Percentiles rank a stretch among this genome's conserved stretches.
Evolutionary conservation across 1,140 invertebrate genomes (phyloP).

Genomic region (Limonius californicus): DNA sequence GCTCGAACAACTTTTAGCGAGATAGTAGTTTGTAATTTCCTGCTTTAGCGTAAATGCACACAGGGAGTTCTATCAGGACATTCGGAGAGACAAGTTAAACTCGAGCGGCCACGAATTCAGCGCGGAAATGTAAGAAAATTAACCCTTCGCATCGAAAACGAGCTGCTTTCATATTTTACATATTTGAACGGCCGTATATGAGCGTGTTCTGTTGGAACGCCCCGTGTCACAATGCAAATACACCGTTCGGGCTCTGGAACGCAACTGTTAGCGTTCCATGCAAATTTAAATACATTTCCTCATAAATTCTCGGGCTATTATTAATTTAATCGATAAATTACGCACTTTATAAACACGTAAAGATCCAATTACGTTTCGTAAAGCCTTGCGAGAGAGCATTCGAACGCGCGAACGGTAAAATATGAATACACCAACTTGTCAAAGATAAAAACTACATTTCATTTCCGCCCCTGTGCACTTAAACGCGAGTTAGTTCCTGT

Average conservation of each 20-base stretch:
- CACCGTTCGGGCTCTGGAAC: not conserved
- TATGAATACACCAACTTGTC: slow-evolving; percentile 8
- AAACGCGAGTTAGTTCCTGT: not conserved
- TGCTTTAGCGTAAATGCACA: not conserved
- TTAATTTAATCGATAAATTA: slow-evolving; percentile 6
- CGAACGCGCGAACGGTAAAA: not conserved
- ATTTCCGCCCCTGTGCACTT: not conserved
- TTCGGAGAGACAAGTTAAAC: not conserved
- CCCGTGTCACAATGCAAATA: not conserved
- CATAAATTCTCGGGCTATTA: slow-evolving; percentile 1
- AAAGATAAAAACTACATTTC: slow-evolving; percentile 7
- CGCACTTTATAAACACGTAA: slow-evolving; percentile 5
- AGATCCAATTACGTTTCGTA: not conserved
- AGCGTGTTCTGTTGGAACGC: not conserved
- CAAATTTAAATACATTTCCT: slow-evolving; percentile 11
- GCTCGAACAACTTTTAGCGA: not conserved
- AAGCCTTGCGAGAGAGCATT: not conserved
- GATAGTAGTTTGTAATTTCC: not conserved
- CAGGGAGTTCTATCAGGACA: not conserved
- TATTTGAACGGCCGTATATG: not conserved
- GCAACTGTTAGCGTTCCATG: not conserved
- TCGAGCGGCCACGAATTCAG: not conserved
- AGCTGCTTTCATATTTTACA: not conserved
- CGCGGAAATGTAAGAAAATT: not conserved
- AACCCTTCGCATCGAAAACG: not conserved